These are phyloP conservation scores for Machimus atricapillus DNA, from an alignment of 2,888 invertebrate genomes.

Conservation along the genomic window DNA sequence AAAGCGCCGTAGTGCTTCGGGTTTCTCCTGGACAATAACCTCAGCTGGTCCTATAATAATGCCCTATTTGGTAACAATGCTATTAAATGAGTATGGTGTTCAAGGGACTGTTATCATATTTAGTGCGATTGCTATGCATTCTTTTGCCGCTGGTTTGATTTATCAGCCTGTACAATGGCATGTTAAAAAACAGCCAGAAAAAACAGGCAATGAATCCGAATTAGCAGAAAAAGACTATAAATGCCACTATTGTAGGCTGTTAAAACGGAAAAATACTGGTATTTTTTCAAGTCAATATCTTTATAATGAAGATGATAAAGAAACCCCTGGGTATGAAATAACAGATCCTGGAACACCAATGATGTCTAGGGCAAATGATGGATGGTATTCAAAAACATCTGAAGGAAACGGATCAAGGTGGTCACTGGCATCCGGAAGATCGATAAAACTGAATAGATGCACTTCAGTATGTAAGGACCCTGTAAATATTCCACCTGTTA, in stretches of 20 bases:
- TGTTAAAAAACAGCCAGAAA: slow-evolving; percentile 65
- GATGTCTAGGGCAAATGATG: slow-evolving; percentile 65
- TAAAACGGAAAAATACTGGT: slow-evolving; percentile 53
- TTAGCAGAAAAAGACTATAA: background rate
- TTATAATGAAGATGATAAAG: slow-evolving; percentile 67
- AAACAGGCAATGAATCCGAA: slow-evolving; percentile 65
- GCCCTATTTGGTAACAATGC: slow-evolving; percentile 73
- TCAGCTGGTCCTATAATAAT: slow-evolving; percentile 76
- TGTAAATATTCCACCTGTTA: background rate
- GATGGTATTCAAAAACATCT: slow-evolving; percentile 50
- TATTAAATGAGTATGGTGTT: slow-evolving; percentile 70
- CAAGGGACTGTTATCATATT: slow-evolving; percentile 73
- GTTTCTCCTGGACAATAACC: slow-evolving; percentile 75
- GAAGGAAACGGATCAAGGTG: slow-evolving; percentile 53
- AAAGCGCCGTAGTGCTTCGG: slow-evolving; percentile 73
- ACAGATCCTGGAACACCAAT: slow-evolving; percentile 72
- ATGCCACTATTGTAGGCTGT: background rate
- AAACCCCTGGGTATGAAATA: slow-evolving; percentile 71
- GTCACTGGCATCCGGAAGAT: slow-evolving; percentile 53
- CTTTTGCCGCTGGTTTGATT: slow-evolving; percentile 71
- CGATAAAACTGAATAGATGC: background rate
- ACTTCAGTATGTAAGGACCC: background rate
- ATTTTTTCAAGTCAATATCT: slow-evolving; percentile 59
- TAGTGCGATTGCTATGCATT: slow-evolving; percentile 72
- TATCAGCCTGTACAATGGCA: slow-evolving; percentile 81